Percentiles rank a stretch among this genome's conserved stretches.
Conservation (phyloP, 2,888 invertebrate species). For the Andricus quercusramuli region DNA sequence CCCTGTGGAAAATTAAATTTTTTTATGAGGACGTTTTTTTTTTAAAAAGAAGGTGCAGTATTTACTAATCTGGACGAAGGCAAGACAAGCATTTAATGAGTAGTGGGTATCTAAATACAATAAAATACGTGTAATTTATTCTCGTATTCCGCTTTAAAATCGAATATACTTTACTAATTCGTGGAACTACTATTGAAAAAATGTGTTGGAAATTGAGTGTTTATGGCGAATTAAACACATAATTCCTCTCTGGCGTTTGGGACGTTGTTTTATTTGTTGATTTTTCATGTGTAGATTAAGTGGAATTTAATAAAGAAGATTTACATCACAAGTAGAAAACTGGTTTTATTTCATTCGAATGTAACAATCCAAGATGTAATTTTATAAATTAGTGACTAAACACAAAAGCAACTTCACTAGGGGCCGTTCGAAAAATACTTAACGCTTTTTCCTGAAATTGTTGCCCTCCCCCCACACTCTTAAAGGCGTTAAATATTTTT, state of each 20-base stretch:
- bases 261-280: conserved; percentile 42
- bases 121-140: background rate
- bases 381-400: conserved; percentile 43
- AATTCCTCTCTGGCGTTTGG: background rate
- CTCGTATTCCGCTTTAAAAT: background rate
- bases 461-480: background rate
- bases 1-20: background rate
- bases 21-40: background rate
- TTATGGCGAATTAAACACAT: background rate
- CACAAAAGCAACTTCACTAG: background rate
- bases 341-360: conserved; percentile 7
- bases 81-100: conserved; percentile 13
- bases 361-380: conserved; percentile 18
- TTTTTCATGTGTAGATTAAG: conserved; percentile 45
- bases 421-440: too few relatives aligned
- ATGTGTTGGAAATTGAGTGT: background rate
- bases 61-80: background rate
- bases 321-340: conserved; percentile 3
- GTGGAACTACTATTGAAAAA: background rate
- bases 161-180: conserved; percentile 10
- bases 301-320: conserved; percentile 18
- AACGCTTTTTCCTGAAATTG: too few relatives aligned
- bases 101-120: conserved; percentile 1
- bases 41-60: background rate
- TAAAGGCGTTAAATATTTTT: too few relatives aligned